These are phyloP conservation scores for Sebastolobus altivelis DNA, from an alignment of 2,797 vertebrate genomes.

Conservation along the genomic window DNA sequence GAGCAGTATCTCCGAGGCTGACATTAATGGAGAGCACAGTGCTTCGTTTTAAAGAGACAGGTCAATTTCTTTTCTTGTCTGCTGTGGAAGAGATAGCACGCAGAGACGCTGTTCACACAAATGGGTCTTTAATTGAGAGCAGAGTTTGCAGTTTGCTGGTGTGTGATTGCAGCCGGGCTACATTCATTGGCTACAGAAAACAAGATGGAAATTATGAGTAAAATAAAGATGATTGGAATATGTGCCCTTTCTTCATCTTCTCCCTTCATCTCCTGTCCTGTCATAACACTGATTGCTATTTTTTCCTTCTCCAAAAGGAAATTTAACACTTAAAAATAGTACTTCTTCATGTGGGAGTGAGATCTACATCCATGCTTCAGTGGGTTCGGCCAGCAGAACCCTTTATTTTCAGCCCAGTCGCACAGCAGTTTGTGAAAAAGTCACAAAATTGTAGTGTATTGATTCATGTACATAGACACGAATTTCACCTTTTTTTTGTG, in stretches of 20 bases:
- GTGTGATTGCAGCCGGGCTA: slow-evolving; percentile 4
- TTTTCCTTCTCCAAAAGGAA: neutral
- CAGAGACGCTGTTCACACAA: slow-evolving; percentile 44
- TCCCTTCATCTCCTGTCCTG: neutral
- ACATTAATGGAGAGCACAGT: slow-evolving; percentile 78
- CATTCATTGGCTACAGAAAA: slow-evolving; percentile 26
- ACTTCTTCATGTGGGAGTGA: slow-evolving; percentile 3
- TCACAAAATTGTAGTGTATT: too few species aligned
- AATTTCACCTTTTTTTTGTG: too few species aligned
- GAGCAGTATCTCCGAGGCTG: slow-evolving; percentile 77
- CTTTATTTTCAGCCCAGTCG: neutral
- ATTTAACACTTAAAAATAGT: neutral
- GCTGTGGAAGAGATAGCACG: slow-evolving; percentile 59
- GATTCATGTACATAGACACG: too few species aligned
- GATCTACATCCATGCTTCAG: neutral
- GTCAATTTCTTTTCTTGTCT: slow-evolving; percentile 70
- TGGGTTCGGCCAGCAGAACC: slow-evolving; percentile 9
- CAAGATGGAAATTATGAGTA: slow-evolving; percentile 7
- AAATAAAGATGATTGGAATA: slow-evolving; percentile 6
- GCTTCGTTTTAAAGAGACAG: slow-evolving; percentile 76
- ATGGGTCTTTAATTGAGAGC: slow-evolving; percentile 66
- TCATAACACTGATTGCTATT: neutral
- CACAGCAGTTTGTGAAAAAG: too few species aligned
- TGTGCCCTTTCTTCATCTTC: slow-evolving; percentile 6
- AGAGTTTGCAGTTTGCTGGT: slow-evolving; percentile 39